Base-by-base conservation (phyloP, 2,888 invertebrate species). In the Cephonodes hylas region DNA sequence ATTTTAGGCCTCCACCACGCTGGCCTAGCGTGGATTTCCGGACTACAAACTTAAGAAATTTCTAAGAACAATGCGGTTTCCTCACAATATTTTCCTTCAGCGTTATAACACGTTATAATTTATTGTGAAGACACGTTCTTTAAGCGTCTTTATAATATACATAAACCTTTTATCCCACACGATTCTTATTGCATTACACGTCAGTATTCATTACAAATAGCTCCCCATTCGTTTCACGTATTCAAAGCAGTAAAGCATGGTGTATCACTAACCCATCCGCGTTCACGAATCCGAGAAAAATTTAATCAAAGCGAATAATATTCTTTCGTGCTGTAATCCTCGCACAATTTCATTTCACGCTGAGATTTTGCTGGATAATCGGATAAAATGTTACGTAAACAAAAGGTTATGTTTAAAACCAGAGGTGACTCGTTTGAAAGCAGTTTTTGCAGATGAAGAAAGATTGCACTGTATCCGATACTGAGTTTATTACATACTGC, bases 341-440 rank as follows among this genome's bases (percentile, higher is more conserved):
- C 18, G 53, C 53, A 53, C 53, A 53, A 53, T 53, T 53, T 53
- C 53, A 53, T 53, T 53, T 31, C 53, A 15, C 48, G 53, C 22
- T 10, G 53, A 8, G 27, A 48, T 48, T 15, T 27, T 7, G 27
- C 27, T 18, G 27, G 27, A 31, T 53, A 53, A 53, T 53, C 53
- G 53, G 31, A 4, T 53, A 10, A 15, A 48, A 27, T 53, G 53
- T 31, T 53, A 23, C 53, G 31, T 31, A 18, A 18, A 18, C 31
- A 53, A 53, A 53, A 53, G 31, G 20, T 31, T 31, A 31, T 53
- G 18, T 18, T 27, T n/a, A n/a, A 38, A 31, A 18, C 15, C 18
- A 18, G 27, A 53, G 18, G 18, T 31, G 25, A 25, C 46, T 53
- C n/a, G 38, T 38, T n/a, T 38, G 4, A 53, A 18, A 18, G 53